These are phyloP conservation scores for Psittacula echo DNA, from an alignment of 2,797 vertebrate species.

Conservation along the genomic window DNA sequence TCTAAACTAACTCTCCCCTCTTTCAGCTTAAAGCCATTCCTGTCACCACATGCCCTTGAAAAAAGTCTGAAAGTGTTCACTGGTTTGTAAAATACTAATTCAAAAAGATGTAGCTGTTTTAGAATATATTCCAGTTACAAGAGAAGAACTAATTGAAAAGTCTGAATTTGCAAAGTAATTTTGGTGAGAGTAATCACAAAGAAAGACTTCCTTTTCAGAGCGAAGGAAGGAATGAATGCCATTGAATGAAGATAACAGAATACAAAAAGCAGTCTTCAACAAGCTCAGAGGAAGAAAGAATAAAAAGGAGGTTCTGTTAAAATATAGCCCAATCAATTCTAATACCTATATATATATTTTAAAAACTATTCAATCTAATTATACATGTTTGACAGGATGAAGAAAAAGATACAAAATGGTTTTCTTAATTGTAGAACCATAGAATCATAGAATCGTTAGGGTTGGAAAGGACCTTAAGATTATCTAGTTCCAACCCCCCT, in stretches of 20 bases:
- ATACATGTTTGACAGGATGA: neutral
- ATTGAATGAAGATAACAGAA: neutral
- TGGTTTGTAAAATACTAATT: neutral
- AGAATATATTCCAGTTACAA: neutral
- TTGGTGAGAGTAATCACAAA: neutral
- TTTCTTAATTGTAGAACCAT: neutral
- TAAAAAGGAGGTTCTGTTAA: fast-evolving
- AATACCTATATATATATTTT: neutral
- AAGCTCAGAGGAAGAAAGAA: neutral
- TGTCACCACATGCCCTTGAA: neutral
- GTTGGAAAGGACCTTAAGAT: no score
- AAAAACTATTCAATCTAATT: neutral
- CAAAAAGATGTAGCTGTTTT: neutral
- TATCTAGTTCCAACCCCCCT: no score
- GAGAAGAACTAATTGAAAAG: neutral
- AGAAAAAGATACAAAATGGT: neutral
- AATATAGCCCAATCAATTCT: neutral
- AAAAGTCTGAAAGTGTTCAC: neutral
- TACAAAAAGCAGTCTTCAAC: neutral
- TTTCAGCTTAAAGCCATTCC: neutral
- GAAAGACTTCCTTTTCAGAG: neutral
- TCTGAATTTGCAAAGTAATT: neutral
- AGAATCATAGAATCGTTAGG: no score
- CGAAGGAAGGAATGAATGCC: neutral
- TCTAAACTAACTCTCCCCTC: neutral